Percentiles rank a stretch among this genome's conserved stretches.
These are phyloP conservation scores for Ellobium chinense DNA, from an alignment of 2,888 invertebrate species.

Conservation along the genomic window DNA sequence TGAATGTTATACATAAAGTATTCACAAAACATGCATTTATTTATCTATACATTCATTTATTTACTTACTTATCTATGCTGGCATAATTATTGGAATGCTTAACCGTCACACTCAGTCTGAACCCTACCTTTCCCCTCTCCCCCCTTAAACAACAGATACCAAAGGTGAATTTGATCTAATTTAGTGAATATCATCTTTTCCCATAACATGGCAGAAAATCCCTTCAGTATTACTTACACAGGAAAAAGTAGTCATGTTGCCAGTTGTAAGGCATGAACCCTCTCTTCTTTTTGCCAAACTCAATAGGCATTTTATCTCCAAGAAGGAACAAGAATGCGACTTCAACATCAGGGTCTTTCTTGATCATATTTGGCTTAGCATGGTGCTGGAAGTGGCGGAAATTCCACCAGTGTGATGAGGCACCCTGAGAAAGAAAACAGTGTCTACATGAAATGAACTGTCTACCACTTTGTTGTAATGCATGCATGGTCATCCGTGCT, in stretches of 20 bases:
- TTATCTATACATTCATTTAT: too few species aligned
- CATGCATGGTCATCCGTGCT: too few species aligned
- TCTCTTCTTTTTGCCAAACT: conserved; percentile 68
- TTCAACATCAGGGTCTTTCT: conserved; percentile 70
- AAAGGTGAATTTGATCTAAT: too few species aligned
- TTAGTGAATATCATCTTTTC: too few species aligned
- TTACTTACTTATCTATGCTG: too few species aligned
- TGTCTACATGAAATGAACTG: neutral
- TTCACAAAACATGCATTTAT: too few species aligned
- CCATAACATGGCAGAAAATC: neutral
- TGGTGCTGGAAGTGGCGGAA: conserved; percentile 73
- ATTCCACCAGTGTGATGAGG: conserved; percentile 75
- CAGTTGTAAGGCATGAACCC: conserved; percentile 75
- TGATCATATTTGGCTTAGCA: conserved; percentile 69
- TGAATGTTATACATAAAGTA: too few species aligned
- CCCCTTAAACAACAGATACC: too few species aligned
- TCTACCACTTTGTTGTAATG: too few species aligned
- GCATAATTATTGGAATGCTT: too few species aligned
- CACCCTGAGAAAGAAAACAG: conserved; percentile 59
- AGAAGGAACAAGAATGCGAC: conserved; percentile 65
- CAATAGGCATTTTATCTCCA: conserved; percentile 65
- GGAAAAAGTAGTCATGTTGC: conserved; percentile 75
- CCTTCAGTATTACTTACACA: conserved; percentile 65
- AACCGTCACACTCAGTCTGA: too few species aligned
- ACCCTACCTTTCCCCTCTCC: too few species aligned